Conservation (phyloP, 1,140 invertebrate genomes). For the Dendroctonus ponderosae region DNA sequence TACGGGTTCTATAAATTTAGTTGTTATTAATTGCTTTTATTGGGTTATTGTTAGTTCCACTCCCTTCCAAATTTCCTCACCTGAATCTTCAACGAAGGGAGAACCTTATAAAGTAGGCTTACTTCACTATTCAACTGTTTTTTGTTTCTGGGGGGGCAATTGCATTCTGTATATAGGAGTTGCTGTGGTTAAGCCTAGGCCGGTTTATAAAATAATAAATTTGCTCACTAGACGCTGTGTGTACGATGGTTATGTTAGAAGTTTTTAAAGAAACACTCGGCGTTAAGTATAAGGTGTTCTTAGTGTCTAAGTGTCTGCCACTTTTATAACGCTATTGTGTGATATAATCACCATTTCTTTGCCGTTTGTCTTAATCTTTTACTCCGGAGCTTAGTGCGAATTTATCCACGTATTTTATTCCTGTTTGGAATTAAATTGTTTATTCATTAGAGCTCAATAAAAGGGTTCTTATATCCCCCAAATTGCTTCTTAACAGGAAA, state of each 20-base stretch:
- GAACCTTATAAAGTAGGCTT: background rate
- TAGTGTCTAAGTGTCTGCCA: conserved; percentile 62
- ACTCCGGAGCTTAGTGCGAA: conserved; percentile 59
- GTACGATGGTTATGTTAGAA: conserved; percentile 55
- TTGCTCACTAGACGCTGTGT: background rate
- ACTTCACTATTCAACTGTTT: background rate
- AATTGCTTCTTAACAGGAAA: too few relatives aligned
- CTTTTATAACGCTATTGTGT: conserved; percentile 55
- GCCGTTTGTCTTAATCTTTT: conserved; percentile 60
- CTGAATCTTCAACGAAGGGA: background rate
- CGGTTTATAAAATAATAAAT: conserved; percentile 7
- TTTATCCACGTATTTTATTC: too few relatives aligned
- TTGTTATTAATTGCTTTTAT: background rate
- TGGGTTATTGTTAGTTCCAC: background rate
- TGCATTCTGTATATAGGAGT: background rate
- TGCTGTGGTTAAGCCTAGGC: background rate
- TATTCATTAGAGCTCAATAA: too few relatives aligned
- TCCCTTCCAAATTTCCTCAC: background rate
- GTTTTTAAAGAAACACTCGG: conserved; percentile 55
- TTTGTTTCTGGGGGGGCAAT: background rate
- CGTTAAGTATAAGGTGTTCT: conserved; percentile 57
- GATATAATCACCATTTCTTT: conserved; percentile 54
- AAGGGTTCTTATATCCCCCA: too few relatives aligned
- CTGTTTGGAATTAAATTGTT: too few relatives aligned
- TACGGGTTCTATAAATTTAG: background rate